Conservation (phyloP, 2,113 vertebrate species). For the Cyprinodon brontotheroides region DNA sequence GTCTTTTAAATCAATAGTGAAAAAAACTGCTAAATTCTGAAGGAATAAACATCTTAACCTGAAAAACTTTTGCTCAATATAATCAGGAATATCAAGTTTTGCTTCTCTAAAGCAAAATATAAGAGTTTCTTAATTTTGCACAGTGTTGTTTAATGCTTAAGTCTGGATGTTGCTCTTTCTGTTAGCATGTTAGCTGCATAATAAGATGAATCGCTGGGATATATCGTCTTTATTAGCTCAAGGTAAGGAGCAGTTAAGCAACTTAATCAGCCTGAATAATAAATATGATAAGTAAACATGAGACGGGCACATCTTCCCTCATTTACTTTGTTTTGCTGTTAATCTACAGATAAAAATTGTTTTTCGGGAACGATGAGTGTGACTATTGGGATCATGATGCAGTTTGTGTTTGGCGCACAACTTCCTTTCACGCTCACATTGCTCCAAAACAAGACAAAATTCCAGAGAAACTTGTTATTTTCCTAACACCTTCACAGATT, state of each 20-base stretch:
- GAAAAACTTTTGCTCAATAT: neutral
- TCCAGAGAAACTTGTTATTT: conserved; percentile 40
- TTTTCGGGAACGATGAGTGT: conserved; percentile 14
- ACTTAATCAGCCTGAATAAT: neutral
- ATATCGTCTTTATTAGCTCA: conserved; percentile 40
- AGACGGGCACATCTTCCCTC: conserved; percentile 22
- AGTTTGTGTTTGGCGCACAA: neutral
- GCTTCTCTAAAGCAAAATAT: no score
- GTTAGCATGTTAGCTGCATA: conserved; percentile 68
- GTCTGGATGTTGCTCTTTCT: conserved; percentile 56
- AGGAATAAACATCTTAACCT: neutral
- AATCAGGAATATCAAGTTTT: neutral
- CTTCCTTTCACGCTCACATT: neutral
- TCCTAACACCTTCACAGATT: conserved; percentile 58
- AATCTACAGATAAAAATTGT: conserved; percentile 4
- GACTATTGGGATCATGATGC: neutral
- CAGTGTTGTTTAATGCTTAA: neutral
- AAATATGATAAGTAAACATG: conserved; percentile 7
- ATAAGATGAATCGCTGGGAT: conserved; percentile 54
- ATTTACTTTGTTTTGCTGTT: conserved; percentile 21
- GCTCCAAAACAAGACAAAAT: neutral
- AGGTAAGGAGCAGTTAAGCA: conserved; percentile 42
- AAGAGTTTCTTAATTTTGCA: neutral
- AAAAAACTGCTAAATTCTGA: neutral
- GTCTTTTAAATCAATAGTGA: neutral